These are phyloP conservation scores for Rattus rattus DNA, from an alignment of 2,113 vertebrate species.

Conservation along the genomic window DNA sequence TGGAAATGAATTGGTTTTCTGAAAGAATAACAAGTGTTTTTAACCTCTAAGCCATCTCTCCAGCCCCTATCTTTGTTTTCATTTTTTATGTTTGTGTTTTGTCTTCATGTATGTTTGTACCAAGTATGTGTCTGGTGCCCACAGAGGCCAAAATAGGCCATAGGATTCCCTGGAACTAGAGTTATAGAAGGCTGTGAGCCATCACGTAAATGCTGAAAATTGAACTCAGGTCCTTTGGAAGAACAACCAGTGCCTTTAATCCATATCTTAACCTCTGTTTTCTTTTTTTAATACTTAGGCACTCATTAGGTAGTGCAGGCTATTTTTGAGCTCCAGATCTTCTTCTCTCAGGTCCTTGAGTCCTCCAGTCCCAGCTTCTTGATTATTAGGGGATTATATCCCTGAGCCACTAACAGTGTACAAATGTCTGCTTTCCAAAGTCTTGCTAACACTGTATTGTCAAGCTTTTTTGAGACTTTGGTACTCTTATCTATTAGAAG, in stretches of 20 bases:
- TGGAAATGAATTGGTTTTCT: background rate
- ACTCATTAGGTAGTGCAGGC: background rate
- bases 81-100: background rate
- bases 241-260: background rate
- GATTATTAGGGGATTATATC: background rate
- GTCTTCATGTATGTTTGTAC: background rate
- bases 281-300: background rate
- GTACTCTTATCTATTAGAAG: background rate
- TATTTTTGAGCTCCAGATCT: background rate
- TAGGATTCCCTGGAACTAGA: background rate
- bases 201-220: background rate
- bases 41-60: background rate
- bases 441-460: background rate
- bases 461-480: conserved; percentile 28
- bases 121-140: background rate
- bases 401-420: background rate
- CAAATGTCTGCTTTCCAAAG: background rate
- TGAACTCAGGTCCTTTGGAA: background rate
- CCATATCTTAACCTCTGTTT: background rate
- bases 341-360: background rate
- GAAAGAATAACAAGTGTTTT: background rate
- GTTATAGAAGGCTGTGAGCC: background rate
- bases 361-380: background rate
- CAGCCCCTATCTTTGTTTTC: background rate
- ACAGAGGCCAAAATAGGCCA: background rate